Evolutionary conservation across 2,113 vertebrate species (phyloP), one percentile per base, ranked within the genome.

Genomic region (Ancistrus triradiatus): DNA sequence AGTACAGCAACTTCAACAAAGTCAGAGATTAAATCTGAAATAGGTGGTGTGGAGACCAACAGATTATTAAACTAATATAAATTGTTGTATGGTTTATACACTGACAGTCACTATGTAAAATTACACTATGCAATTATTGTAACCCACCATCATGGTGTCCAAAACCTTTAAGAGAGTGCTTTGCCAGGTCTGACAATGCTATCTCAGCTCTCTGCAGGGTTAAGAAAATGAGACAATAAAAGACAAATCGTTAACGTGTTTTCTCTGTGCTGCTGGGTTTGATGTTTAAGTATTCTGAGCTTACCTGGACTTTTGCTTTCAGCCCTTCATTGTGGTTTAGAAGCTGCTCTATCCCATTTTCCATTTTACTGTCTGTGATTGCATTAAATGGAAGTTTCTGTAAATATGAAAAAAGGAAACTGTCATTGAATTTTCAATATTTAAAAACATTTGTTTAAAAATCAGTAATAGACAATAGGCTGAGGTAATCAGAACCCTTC

Each of bases 1-100:
- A 73, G 22, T 28, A 59, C 65, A 37, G 53, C 51, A n/a, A 63
- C 47, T 11, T 73, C 58, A 11, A 68, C 48, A 9, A 62, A 51
- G 17, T 66, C 70, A 3, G 38, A 19, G n/a, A 27, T 48, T 1
- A 53, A 60, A 68, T 38, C 25, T 61, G 19, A 53, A 59, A 42
- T 5, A 9, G 1, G 6, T 11, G 19, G 1, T 48, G 19, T 19
- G 4, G 27, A 24, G 14, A 24, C 3, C 2, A 35, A 25, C 2
- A 7, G 11, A 40, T 38, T 28, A 11, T n/a, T n/a, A n/a, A n/a
- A n/a, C n/a, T n/a, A n/a, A n/a, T n/a, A n/a, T n/a, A n/a, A n/a
- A 27, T 17, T 25, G 7, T 43, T 8, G 18, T 22, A 40, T 15
- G n/a, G 15, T 46, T 42, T 27, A 37, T 11, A 42, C 15, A 6